These are phyloP conservation scores for Pseudococcus jackbeardsleyi DNA, from an alignment of 2,888 invertebrate genomes.

Conservation along the genomic window DNA sequence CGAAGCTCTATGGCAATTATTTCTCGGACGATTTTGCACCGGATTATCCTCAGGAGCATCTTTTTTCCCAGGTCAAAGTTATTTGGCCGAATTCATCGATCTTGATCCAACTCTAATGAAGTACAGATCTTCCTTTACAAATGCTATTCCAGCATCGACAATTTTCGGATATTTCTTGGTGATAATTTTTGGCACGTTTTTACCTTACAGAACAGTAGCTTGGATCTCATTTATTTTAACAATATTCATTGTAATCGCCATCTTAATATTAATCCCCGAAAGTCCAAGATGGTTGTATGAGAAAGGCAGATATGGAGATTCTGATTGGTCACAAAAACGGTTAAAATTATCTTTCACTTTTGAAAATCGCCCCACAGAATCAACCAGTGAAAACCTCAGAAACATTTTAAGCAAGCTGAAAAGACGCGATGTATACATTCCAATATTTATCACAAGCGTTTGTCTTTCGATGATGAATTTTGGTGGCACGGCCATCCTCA, in stretches of 20 bases:
- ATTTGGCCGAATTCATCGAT: conserved; percentile 72
- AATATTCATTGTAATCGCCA: conserved; percentile 70
- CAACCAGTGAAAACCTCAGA: neutral
- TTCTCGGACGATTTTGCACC: conserved; percentile 69
- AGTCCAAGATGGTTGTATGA: conserved; percentile 74
- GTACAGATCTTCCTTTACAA: conserved; percentile 71
- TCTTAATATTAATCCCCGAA: conserved; percentile 71
- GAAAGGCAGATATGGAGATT: conserved; percentile 72
- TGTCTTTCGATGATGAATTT: neutral
- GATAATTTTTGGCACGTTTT: conserved; percentile 72
- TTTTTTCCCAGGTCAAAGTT: conserved; percentile 74
- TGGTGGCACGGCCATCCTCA: neutral
- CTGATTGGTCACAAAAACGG: conserved; percentile 69
- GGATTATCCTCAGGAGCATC: conserved; percentile 71
- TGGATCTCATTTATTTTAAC: conserved; percentile 70
- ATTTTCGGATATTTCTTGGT: conserved; percentile 73
- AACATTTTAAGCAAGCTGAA: neutral
- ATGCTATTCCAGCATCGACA: conserved; percentile 74
- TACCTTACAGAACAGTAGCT: conserved; percentile 70
- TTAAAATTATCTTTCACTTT: conserved; percentile 59
- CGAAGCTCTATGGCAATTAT: conserved; percentile 68
- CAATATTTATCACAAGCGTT: neutral
- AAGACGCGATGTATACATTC: conserved; percentile 4
- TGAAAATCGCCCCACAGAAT: neutral
- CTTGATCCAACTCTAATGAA: conserved; percentile 69